Evolutionary conservation across 2,888 invertebrate genomes (phyloP), one percentile per base, ranked within the genome.

Genomic region (Lepetodrilus schrolli): DNA sequence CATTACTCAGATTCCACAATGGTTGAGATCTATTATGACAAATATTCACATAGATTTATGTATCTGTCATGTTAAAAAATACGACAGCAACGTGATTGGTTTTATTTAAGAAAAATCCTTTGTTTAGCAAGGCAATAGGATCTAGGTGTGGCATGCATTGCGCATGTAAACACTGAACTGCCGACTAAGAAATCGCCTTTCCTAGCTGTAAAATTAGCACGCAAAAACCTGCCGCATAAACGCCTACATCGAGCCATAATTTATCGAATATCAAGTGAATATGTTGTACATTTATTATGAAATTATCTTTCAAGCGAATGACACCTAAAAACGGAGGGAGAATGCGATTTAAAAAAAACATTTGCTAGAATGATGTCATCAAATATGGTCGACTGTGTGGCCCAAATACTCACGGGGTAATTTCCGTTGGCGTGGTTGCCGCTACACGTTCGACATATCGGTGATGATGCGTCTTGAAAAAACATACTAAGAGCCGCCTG

Each of bases 401-500:
- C 21, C 43, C 38, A 48, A 68, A 78, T 70, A 81, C 91, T 91
- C 92, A 95, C 95, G 93, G 95, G 95, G 84, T 95, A 95, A 91
- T 95, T 95, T 90, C 94, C 93, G 78, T 86, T 88, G 72, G 88
- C 77, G 78, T 88, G 88, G 80, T 86, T 86, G 51, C 87, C 84
- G 78, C 87, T 87, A 73, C 94, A 94, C 58, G 87, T 88, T 78
- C 91, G 86, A 90, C 94, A 95, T 73, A 94, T 93, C 86, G 95
- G 95, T 87, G 96, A 93, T 79, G 96, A 94, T 76, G 95, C 95
- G 91, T 96, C 97, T 95, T 96, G 96, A 91, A 96, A 96, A 93
- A 96, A 97, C 93, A 96, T 95, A 92, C 96, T 96, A 85, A 97
- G 92, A 49, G 96, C 96, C 82, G 95, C 96, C 96, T 97, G 94